Base-by-base conservation (phyloP, 2,888 invertebrate genomes). In the Gryllus longicercus region DNA sequence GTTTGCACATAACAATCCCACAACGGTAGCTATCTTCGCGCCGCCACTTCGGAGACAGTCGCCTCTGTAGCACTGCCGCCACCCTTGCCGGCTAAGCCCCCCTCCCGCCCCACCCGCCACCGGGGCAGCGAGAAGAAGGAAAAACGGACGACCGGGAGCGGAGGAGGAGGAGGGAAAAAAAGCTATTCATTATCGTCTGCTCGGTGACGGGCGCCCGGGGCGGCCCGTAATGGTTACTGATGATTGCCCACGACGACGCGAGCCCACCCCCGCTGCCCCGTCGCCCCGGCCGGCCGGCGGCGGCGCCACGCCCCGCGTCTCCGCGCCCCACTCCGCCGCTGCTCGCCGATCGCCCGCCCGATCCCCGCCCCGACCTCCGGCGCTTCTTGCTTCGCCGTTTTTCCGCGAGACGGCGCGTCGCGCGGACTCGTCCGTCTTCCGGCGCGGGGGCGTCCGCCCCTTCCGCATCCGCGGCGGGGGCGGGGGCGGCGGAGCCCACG, bases 101-200 rank as follows among this genome's bases (percentile, higher is more conserved):
- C 4, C 63, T 16, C 63, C 63, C 63, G 12, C 63, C n/a, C 63
- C 63, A 5, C 63, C 16, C 12, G 4, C 16, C 3, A 1, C 4
- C 18, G 63, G n/a, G n/a, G n/a, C 16, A 63, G 63, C 63, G 16
- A 14, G 63, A 14, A n/a, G 16, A 14, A 63, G 12, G 63, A 63
- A 63, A 63, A 63, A 63, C 38, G 63, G 63, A 63, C 16, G 63
- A 63, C 63, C 63, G 63, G 16, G 63, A 2, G 63, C 63, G 63
- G n/a, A n/a, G 16, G 63, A 14, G 63, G 16, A n/a, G n/a, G 63
- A 63, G 63, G 63, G n/a, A 63, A 63, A n/a, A 63, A 63, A 63
- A 63, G 63, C 63, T 63, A 63, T 63, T 63, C 63, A 63, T 63
- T 63, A 63, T 63, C 63, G 63, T 63, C 63, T n/a, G n/a, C 63